Base-by-base conservation (phyloP, 2,888 invertebrate genomes). In the Folsomia candida region DNA sequence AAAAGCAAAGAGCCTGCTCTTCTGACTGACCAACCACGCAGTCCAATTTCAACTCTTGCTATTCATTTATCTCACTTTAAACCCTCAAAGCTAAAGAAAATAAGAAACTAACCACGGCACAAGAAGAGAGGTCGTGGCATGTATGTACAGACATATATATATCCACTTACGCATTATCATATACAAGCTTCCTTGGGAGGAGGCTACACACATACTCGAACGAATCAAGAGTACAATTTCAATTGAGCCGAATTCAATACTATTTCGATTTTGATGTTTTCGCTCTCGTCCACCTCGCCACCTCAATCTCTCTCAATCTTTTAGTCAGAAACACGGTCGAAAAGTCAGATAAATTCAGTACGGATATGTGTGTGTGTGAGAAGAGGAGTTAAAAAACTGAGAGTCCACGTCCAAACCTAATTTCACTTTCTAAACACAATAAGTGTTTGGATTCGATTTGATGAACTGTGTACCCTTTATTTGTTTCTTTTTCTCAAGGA, bases 31-130 rank as follows among this genome's bases (percentile, higher is more conserved):
- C 37, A 37, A 37, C 37, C 37, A 14, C 4, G 37, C 37, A 37
- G 14, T 14, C 37, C 37, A 37, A 37, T 37, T 37, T 14, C 37
- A 54, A 54, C n/a, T 54, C 54, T 14, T 14, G n/a, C 20, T 54
- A 54, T 54, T 54, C 54, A 54, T 54, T 54, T 54, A 54, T 54
- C 54, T 54, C 54, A 54, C 54, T 54, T 54, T 18, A 54, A 54
- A 54, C 54, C 54, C n/a, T 37, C 37, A 37, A 37, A n/a, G n/a
- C n/a, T n/a, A n/a, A n/a, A n/a, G n/a, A n/a, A n/a, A n/a, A n/a
- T n/a, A n/a, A n/a, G n/a, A n/a, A n/a, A n/a, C n/a, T n/a, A n/a
- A n/a, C n/a, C n/a, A n/a, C n/a, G n/a, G n/a, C 14, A 47, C 51
- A 47, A 47, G n/a, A 47, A 47, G 51, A 47, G 51, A 47, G n/a